A percentile compares a stretch with the other conserved stretches of the same genome.
Evolutionary conservation across 2,797 vertebrate genomes (phyloP).

Genomic region (Typhlichthys subterraneus): DNA sequence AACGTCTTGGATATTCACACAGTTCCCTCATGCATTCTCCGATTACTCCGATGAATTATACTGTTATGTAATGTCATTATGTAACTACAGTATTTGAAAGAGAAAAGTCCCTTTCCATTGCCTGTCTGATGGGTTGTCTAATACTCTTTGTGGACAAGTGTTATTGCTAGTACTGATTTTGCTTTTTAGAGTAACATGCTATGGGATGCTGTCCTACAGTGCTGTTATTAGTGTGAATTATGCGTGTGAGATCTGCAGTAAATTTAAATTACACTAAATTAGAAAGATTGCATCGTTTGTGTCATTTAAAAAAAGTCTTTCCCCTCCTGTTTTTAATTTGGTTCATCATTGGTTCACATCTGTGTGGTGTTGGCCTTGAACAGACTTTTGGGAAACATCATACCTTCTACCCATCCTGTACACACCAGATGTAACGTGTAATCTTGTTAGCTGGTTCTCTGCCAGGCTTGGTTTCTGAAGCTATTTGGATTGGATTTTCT

Average conservation of each 20-base stretch:
- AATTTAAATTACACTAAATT: constrained; percentile 9
- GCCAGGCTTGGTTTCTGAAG: constrained; percentile 38
- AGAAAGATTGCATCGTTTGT: background rate
- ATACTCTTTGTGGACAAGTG: constrained; percentile 18
- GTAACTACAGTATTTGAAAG: background rate
- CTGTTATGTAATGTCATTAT: constrained; percentile 34
- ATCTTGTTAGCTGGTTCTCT: constrained; percentile 30
- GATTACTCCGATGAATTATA: constrained; percentile 34
- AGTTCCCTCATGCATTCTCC: constrained; percentile 30
- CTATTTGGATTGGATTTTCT: constrained; percentile 30
- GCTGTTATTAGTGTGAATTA: background rate
- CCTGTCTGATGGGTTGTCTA: constrained; percentile 11
- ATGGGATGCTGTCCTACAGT: background rate
- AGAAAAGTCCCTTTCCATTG: constrained; percentile 7
- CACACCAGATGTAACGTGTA: constrained; percentile 11
- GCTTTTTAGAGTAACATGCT: constrained; percentile 44
- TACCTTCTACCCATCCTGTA: constrained; percentile 13
- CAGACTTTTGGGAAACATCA: constrained; percentile 12
- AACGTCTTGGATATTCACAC: constrained; percentile 25
- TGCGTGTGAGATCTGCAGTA: constrained; percentile 17
- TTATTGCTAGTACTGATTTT: constrained; percentile 36
- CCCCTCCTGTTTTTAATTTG: too few relatives aligned
- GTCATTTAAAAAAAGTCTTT: background rate
- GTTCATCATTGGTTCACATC: background rate
- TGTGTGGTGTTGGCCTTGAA: background rate